phyloP scores from a whole-genome alignment of 2,113 vertebrate genomes.

The Boleophthalmus pectinirostris region DNA sequence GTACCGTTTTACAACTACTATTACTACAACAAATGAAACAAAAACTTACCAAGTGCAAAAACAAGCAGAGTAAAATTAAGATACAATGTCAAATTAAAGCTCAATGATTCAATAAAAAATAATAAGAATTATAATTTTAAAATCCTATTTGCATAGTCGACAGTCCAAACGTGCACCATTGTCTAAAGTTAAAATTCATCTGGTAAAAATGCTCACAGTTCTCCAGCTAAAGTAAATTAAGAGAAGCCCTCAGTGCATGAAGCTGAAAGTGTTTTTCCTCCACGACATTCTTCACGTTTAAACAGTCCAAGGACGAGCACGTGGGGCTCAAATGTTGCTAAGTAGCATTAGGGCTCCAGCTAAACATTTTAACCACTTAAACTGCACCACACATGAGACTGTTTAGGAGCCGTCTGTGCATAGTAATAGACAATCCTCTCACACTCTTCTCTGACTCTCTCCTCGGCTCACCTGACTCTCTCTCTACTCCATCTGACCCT shows the following conservation, averaged over 20 bases:
- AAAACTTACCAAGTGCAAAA: not conserved
- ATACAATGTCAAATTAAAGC: no score
- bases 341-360: slow-evolving; percentile 43
- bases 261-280: slow-evolving; percentile 43
- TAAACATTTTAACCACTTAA: slow-evolving; percentile 39
- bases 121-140: no score
- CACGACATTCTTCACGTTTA: slow-evolving; percentile 67
- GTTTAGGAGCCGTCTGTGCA: not conserved
- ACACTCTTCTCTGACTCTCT: no score
- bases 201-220: slow-evolving; percentile 23
- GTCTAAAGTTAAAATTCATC: no score
- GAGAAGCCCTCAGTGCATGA: slow-evolving; percentile 8
- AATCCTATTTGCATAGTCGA: no score
- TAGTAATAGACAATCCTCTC: not conserved
- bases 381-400: not conserved
- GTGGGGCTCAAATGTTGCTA: slow-evolving; percentile 68
- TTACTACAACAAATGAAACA: not conserved
- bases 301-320: slow-evolving; percentile 66
- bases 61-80: not conserved
- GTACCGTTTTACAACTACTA: no score
- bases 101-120: no score
- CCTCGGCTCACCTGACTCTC: no score
- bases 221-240: slow-evolving; percentile 7
- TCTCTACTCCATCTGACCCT: no score
- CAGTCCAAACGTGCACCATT: no score